These are phyloP conservation scores for Salvelinus sp. DNA, from an alignment of 2,113 vertebrate species.

Conservation along the genomic window DNA sequence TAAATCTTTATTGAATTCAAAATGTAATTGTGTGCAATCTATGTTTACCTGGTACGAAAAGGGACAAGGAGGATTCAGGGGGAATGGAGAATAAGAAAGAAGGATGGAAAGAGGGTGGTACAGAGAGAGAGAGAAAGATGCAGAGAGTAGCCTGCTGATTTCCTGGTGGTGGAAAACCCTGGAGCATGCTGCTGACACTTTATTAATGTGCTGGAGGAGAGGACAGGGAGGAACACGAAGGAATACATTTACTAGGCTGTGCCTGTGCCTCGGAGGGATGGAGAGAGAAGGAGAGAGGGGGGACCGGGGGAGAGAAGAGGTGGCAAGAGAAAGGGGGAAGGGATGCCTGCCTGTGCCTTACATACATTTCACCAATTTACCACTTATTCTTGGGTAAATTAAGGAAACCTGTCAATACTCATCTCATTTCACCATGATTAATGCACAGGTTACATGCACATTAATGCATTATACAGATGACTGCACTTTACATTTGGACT, in stretches of 20 bases:
- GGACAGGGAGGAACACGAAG: conserved; percentile 11
- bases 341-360: not conserved
- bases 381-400: not conserved
- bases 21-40: no score
- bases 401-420: not conserved
- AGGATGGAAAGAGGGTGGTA: not conserved
- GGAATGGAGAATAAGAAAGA: not conserved
- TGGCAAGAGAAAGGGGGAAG: conserved; percentile 26
- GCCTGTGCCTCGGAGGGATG: conserved; percentile 1
- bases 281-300: conserved; percentile 19
- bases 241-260: conserved; percentile 34
- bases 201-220: conserved; percentile 15
- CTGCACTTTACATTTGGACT: no score
- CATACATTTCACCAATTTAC: conserved; percentile 7
- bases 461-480: no score
- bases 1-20: no score
- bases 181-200: conserved; percentile 23
- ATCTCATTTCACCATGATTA: not conserved
- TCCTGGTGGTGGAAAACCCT: conserved; percentile 19
- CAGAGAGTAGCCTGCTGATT: conserved; percentile 16
- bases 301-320: not conserved
- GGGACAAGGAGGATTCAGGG: no score
- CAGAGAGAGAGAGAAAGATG: not conserved
- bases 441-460: not conserved
- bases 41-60: no score